Percentiles rank a stretch among this genome's conserved stretches.
These are phyloP conservation scores for Chamaetylas fuelleborni DNA, from an alignment of 2,113 vertebrate genomes.

Conservation along the genomic window DNA sequence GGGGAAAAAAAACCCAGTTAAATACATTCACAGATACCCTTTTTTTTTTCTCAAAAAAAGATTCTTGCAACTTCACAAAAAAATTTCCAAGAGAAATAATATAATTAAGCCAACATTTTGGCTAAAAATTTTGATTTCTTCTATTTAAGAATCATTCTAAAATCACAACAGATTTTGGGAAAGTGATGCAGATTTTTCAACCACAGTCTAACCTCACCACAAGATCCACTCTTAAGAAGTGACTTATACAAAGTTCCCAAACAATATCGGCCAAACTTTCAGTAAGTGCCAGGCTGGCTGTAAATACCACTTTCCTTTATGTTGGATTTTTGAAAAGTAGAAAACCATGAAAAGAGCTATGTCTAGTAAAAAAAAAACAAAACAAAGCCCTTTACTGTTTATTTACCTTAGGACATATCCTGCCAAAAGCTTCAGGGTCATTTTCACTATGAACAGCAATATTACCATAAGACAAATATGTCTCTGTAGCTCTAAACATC, in stretches of 20 bases:
- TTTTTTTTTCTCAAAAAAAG: neutral
- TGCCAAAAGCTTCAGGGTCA: neutral
- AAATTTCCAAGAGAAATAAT: neutral
- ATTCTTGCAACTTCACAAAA: neutral
- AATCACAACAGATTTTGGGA: neutral
- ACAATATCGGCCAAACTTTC: neutral
- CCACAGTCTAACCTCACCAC: neutral
- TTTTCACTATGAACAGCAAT: conserved; percentile 9
- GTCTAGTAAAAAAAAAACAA: neutral
- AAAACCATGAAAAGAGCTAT: neutral
- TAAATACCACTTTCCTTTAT: neutral
- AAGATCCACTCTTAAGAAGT: neutral
- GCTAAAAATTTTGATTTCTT: neutral
- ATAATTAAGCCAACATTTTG: neutral
- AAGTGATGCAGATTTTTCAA: neutral
- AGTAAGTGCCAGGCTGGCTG: neutral
- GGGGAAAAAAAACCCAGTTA: fast-evolving
- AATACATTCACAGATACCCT: neutral
- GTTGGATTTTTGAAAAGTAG: neutral
- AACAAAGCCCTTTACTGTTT: neutral
- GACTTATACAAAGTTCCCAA: neutral
- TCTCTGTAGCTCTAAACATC: neutral
- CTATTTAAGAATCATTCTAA: neutral
- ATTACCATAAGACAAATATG: neutral
- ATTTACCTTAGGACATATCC: neutral